These are phyloP conservation scores for Corapipo altera DNA, from an alignment of 2,113 vertebrate genomes.

Conservation along the genomic window DNA sequence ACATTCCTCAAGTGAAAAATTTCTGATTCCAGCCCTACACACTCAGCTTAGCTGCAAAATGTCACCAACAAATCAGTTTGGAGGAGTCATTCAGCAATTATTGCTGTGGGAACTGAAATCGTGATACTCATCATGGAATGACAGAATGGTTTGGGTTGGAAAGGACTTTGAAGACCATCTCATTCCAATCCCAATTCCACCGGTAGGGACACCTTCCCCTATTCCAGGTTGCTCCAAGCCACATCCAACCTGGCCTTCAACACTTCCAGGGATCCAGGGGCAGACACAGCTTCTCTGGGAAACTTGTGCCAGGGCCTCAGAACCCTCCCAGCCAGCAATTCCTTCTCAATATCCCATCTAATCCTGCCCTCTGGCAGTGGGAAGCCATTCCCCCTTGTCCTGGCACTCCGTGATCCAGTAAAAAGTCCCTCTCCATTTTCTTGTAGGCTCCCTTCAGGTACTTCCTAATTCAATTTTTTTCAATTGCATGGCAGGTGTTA, in stretches of 20 bases:
- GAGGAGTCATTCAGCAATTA: not conserved
- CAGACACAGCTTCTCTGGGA: not conserved
- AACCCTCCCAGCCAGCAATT: rapidly evolving
- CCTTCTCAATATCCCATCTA: rapidly evolving
- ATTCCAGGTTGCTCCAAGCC: rapidly evolving
- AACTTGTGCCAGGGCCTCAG: not conserved
- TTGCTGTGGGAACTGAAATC: not conserved
- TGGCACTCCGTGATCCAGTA: not conserved
- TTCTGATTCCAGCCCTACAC: not conserved
- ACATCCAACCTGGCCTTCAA: rapidly evolving
- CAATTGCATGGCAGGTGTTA: not conserved
- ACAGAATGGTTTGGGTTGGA: not conserved
- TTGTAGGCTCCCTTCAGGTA: not conserved
- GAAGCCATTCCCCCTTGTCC: not conserved
- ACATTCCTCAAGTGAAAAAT: not conserved
- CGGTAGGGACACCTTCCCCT: rapidly evolving
- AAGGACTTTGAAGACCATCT: not conserved
- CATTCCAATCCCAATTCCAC: not conserved
- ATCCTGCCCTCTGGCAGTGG: rapidly evolving
- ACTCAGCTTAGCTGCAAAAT: not conserved
- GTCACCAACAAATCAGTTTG: not conserved
- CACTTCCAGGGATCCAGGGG: not conserved
- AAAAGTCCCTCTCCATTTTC: not conserved
- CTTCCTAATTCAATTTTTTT: not conserved
- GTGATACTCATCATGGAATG: not conserved